phyloP scores from a whole-genome alignment of 1,140 invertebrate genomes.

The Cydia pomonella region DNA sequence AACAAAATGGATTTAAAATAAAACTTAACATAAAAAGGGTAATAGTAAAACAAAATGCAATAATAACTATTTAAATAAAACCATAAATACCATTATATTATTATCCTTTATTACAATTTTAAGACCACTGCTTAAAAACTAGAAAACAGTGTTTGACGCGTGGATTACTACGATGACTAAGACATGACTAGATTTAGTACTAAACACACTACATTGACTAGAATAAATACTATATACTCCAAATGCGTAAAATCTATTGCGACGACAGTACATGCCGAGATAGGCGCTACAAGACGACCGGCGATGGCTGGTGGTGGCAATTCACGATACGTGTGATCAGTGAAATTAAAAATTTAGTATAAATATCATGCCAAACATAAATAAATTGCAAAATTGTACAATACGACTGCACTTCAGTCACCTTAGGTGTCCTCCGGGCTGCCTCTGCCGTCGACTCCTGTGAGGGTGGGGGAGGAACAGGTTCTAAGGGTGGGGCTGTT shows the following conservation, averaged over 20 bases:
- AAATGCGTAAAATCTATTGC: constrained; percentile 61
- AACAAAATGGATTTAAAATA: constrained; percentile 42
- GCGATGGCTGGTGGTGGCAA: constrained; percentile 54
- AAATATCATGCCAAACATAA: constrained; percentile 79
- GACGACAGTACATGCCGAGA: constrained; percentile 57
- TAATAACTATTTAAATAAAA: constrained; percentile 65
- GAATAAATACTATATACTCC: constrained; percentile 48
- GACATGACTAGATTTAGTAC: constrained; percentile 70
- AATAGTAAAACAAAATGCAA: not conserved
- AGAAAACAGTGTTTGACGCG: constrained; percentile 38
- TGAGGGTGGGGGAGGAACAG: constrained; percentile 58
- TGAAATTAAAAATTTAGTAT: constrained; percentile 76
- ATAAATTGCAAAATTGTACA: constrained; percentile 76
- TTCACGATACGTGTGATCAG: constrained; percentile 68
- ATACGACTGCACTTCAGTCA: constrained; percentile 77
- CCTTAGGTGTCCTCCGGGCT: constrained; percentile 65
- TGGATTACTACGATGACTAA: constrained; percentile 53
- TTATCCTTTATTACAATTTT: constrained; percentile 63
- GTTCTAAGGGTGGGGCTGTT: constrained; percentile 64
- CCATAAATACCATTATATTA: constrained; percentile 57
- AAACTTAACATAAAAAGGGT: constrained; percentile 30
- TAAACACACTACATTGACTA: constrained; percentile 55
- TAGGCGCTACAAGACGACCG: constrained; percentile 78
- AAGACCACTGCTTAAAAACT: constrained; percentile 48
- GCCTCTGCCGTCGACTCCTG: constrained; percentile 63